These are phyloP conservation scores for Xyliphius kryptos DNA, from an alignment of 2,113 vertebrate genomes.

Conservation along the genomic window DNA sequence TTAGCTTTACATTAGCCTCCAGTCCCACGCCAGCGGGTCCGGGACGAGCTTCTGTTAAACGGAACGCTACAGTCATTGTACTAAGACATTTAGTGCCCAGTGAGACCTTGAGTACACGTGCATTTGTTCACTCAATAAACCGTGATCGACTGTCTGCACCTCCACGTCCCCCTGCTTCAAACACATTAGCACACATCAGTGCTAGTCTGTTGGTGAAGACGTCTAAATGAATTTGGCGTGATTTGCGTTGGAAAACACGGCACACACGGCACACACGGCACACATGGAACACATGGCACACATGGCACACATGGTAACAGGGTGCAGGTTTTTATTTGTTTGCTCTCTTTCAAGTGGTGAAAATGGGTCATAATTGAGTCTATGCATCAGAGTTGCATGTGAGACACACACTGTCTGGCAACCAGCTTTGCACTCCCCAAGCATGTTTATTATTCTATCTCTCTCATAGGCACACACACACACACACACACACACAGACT, in stretches of 20 bases:
- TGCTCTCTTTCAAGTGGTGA: slow-evolving; percentile 1
- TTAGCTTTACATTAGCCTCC: too few species aligned
- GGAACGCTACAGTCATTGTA: too few species aligned
- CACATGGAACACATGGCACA: too few species aligned
- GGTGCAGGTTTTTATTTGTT: not conserved
- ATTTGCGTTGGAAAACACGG: slow-evolving; percentile 1
- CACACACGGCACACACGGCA: too few species aligned
- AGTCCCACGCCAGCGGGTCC: too few species aligned
- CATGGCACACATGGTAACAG: not conserved
- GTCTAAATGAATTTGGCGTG: slow-evolving; percentile 3
- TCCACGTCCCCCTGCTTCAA: too few species aligned
- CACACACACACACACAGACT: slow-evolving; percentile 4
- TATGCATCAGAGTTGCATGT: slow-evolving; percentile 4
- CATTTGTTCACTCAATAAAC: too few species aligned
- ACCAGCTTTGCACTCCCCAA: not conserved
- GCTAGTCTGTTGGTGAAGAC: slow-evolving; percentile 7
- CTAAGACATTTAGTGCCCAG: too few species aligned
- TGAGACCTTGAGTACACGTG: too few species aligned
- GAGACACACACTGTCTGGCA: slow-evolving; percentile 26
- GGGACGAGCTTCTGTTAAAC: too few species aligned
- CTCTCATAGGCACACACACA: not conserved
- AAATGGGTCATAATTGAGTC: slow-evolving; percentile 6
- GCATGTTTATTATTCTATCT: slow-evolving; percentile 29
- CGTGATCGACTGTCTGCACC: too few species aligned
- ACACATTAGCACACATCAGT: too few species aligned